phyloP scores from a whole-genome alignment of 2,797 vertebrate genomes.

The Chelonia mydas region DNA sequence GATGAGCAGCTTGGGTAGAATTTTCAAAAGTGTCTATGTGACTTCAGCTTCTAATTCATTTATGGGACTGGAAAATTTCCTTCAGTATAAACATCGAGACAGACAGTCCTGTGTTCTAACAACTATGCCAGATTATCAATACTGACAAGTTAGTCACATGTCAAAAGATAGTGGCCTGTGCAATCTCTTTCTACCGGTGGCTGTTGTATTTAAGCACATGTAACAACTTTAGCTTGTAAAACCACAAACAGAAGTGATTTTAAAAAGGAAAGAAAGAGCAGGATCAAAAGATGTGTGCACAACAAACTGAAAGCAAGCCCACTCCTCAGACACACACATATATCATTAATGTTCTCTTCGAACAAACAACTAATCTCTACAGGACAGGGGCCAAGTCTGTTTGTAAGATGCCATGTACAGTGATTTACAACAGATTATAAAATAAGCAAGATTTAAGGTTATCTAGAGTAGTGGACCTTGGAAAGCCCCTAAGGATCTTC shows the following conservation, averaged over 20 bases:
- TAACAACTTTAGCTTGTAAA: background rate
- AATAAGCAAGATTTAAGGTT: background rate
- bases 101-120: background rate
- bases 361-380: background rate
- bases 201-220: background rate
- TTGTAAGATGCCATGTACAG: background rate
- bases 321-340: background rate
- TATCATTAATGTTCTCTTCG: background rate
- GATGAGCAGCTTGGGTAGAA: background rate
- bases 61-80: background rate
- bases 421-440: background rate
- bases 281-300: background rate
- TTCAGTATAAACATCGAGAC: background rate
- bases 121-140: rapidly evolving
- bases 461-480: background rate
- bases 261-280: background rate
- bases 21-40: background rate
- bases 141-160: background rate
- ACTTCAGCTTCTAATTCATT: background rate
- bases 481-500: background rate
- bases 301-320: background rate
- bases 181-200: background rate
- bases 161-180: background rate
- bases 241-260: background rate
- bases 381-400: background rate